Conservation (phyloP, 2,888 invertebrate species). For the Nephrotoma guestfalica region DNA sequence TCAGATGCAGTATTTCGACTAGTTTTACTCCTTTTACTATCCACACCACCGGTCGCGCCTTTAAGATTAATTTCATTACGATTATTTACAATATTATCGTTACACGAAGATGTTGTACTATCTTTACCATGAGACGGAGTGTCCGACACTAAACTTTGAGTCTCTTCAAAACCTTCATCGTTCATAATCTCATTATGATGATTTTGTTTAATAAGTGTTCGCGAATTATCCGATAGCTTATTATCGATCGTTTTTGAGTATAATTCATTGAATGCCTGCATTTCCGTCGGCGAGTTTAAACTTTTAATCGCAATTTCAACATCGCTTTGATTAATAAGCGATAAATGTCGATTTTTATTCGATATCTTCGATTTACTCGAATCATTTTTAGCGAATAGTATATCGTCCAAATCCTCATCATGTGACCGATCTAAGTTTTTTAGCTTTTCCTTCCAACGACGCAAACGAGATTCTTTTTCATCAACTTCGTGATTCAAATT, state of each 20-base stretch:
- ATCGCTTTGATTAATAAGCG: constrained; percentile 55
- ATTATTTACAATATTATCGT: constrained; percentile 34
- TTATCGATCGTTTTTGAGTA: neutral
- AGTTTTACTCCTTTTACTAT: constrained; percentile 10
- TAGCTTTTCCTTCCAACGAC: constrained; percentile 56
- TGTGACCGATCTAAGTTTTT: constrained; percentile 36
- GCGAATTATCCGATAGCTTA: constrained; percentile 6
- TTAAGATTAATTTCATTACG: neutral
- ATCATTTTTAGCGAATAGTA: constrained; percentile 6
- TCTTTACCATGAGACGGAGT: constrained; percentile 63
- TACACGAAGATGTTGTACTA: constrained; percentile 61
- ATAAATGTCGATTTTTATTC: constrained; percentile 45
- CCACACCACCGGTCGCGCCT: neutral
- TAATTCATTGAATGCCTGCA: constrained; percentile 12
- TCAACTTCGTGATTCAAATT: constrained; percentile 18
- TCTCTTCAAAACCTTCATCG: constrained; percentile 85
- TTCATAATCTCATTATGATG: constrained; percentile 45
- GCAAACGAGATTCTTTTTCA: constrained; percentile 44
- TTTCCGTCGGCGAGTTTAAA: constrained; percentile 45
- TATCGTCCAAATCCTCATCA: constrained; percentile 23
- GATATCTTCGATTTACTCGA: constrained; percentile 15
- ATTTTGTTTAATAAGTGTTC: constrained; percentile 9
- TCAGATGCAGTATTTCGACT: constrained; percentile 22
- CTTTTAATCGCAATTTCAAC: constrained; percentile 52
- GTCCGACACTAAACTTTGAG: constrained; percentile 74